Conservation (phyloP, 2,888 invertebrate genomes). For the Microplitis manilae region DNA sequence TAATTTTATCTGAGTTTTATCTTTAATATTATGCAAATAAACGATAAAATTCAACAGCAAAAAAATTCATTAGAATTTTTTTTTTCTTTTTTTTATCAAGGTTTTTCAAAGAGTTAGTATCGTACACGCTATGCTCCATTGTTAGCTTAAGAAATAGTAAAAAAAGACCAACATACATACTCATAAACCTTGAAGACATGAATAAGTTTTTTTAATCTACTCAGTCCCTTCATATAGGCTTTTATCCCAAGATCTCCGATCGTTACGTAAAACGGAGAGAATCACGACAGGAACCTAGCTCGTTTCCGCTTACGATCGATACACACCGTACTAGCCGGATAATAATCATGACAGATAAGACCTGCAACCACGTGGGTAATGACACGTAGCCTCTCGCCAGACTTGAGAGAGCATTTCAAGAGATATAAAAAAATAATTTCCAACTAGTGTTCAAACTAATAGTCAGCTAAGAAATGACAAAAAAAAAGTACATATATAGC, state of each 20-base stretch:
- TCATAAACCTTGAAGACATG: conserved; percentile 14
- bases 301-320: conserved; percentile 30
- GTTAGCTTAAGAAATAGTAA: not conserved
- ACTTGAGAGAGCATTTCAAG: not conserved
- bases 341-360: conserved; percentile 33
- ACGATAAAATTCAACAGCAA: not conserved
- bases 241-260: conserved; percentile 26
- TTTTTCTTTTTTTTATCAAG: not conserved
- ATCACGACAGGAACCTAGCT: conserved; percentile 19
- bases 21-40: not conserved
- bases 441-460: not conserved
- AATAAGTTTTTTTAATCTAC: conserved; percentile 8
- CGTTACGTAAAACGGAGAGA: conserved; percentile 26
- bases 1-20: conserved; percentile 9
- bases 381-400: conserved; percentile 30
- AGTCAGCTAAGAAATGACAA: not conserved
- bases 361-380: conserved; percentile 30
- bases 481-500: not conserved
- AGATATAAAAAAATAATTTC: too few species aligned
- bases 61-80: not conserved
- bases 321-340: conserved; percentile 7
- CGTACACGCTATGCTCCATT: not conserved
- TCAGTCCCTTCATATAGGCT: not conserved
- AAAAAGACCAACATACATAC: not conserved
- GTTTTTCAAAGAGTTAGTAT: not conserved